A percentile compares a stretch with the other conserved stretches of the same genome.
Conservation (phyloP, 2,113 vertebrate genomes). For the Cepphus grylle region DNA sequence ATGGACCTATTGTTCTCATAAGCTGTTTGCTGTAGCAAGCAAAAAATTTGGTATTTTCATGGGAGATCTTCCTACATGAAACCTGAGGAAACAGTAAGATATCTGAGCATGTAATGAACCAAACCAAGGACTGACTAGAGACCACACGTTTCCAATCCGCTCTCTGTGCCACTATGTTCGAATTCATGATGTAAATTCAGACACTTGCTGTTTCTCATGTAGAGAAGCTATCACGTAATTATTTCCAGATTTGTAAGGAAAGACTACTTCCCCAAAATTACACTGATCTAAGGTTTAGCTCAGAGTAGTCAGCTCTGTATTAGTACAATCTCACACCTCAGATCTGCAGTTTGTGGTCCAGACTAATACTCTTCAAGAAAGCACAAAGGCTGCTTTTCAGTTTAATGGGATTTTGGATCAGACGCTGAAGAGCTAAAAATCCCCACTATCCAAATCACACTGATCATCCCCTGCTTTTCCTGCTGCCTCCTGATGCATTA, state of each 20-base stretch:
- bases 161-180: background rate
- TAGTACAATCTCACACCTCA: background rate
- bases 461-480: background rate
- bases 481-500: background rate
- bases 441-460: background rate
- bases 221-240: background rate
- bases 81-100: background rate
- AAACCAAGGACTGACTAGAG: background rate
- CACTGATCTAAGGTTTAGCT: background rate
- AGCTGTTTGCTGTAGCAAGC: fast-evolving
- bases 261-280: background rate
- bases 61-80: background rate
- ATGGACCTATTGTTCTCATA: background rate
- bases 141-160: fast-evolving
- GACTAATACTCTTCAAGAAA: background rate
- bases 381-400: background rate
- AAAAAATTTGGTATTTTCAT: background rate
- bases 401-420: background rate
- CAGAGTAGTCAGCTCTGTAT: background rate
- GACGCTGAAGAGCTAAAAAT: background rate
- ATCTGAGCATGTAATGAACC: background rate
- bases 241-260: background rate
- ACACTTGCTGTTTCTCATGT: background rate
- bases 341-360: background rate
- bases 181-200: background rate